Conservation (phyloP, 2,113 vertebrate species). For the Atherinomorus stipes region DNA sequence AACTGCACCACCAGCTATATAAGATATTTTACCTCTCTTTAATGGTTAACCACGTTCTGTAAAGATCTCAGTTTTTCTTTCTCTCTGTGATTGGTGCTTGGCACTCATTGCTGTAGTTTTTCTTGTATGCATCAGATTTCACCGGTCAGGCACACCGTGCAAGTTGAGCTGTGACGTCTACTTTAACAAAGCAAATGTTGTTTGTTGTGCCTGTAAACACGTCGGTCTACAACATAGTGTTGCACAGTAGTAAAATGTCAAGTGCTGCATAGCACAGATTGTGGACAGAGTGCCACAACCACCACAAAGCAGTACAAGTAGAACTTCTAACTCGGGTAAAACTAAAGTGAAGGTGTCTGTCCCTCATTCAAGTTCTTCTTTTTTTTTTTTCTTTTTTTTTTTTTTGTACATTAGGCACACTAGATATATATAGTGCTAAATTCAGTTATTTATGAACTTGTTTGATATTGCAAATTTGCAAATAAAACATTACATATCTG, state of each 20-base stretch:
- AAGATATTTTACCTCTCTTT: constrained; percentile 7
- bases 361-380: not conserved
- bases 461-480: constrained; percentile 19
- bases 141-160: constrained; percentile 3
- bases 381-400: not conserved
- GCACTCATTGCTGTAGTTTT: constrained; percentile 35
- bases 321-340: constrained; percentile 18
- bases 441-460: constrained; percentile 17
- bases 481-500: constrained; percentile 9
- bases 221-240: constrained; percentile 7
- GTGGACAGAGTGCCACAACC: constrained; percentile 14
- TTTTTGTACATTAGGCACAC: constrained; percentile 30
- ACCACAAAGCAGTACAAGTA: constrained; percentile 6
- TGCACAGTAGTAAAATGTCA: constrained; percentile 34
- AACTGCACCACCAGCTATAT: constrained; percentile 45
- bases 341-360: not conserved
- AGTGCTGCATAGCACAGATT: constrained; percentile 34
- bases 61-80: not conserved
- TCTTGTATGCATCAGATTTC: constrained; percentile 9
- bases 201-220: constrained; percentile 23
- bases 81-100: constrained; percentile 48
- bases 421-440: constrained; percentile 8
- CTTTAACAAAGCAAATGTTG: constrained; percentile 9
- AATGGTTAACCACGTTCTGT: not conserved
- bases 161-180: constrained; percentile 3